Evolutionary conservation across 2,797 vertebrate genomes (phyloP), one percentile per base, ranked within the genome.

Genomic region (Heterohyrax brucei): DNA sequence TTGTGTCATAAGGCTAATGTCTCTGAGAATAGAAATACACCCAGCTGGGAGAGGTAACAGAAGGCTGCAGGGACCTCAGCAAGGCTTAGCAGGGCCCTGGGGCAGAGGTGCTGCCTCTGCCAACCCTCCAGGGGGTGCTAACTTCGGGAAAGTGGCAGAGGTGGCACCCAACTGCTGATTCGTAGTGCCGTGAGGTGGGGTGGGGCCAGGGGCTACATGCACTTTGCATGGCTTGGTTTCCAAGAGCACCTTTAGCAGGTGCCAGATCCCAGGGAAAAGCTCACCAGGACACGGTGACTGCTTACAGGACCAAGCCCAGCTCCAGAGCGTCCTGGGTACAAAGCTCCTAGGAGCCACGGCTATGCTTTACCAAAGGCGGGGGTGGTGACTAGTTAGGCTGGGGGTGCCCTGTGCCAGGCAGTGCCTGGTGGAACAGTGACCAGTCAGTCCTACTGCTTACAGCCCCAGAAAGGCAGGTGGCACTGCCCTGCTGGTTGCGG

Each of bases 311-410:
- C 7, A 26, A 70, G 89, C 22, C 64, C 5, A 87, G 91, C 94
- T 97, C 98, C 95, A 94, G 81, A 96, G 96, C 77, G 97, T 97
- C 95, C 86, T 88, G 97, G 97, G 96, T 59, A 44, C 72, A 92
- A 61, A 70, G 53, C 84, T 79, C 89, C 85, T 44, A 92, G 95
- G 89, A 91, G 97, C 96, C 84, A 81, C 39, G 48, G 83, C 85
- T 92, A 93, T 91, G 13, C 89, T 78, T 96, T 79, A 94, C 46
- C 53, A 91, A 95, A 98, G 96, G 73, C 8, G 0, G 46, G 46
- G 53, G 73, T 80, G 94, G 93, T 53, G 95, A 93, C 92, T 87
- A 48, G 85, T 91, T 56, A 80, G 90, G 46, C 83, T 77, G 19
- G 96, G 95, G 77, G 97, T 21, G 70, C 85, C 92, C 95, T 22